These are phyloP conservation scores for Limnodromus scolopaceus DNA, from an alignment of 2,797 vertebrate species.

Conservation along the genomic window DNA sequence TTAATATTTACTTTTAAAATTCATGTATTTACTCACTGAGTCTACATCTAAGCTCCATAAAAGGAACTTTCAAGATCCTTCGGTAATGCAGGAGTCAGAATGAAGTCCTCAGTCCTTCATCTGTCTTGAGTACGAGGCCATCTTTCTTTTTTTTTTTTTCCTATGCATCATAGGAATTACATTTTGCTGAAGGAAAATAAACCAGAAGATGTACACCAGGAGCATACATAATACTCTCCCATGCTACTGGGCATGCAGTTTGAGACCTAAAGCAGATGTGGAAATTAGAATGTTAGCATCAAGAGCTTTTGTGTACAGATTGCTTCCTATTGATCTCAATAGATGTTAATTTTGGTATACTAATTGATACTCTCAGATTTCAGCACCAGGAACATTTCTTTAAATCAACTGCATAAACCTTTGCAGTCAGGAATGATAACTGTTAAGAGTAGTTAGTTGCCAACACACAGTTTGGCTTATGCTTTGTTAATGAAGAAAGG, in stretches of 20 bases:
- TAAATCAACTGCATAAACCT: not conserved
- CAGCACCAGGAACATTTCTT: not conserved
- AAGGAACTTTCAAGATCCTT: not conserved
- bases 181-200: not conserved
- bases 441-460: not conserved
- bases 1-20: not conserved
- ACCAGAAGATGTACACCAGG: not conserved
- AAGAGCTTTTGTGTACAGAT: fast-evolving
- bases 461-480: not conserved
- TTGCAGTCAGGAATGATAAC: not conserved
- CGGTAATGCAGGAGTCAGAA: not conserved
- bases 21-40: not conserved
- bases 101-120: not conserved
- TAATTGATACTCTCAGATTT: not conserved
- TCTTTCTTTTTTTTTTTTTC: not conserved
- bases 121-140: not conserved
- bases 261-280: not conserved
- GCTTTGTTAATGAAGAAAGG: not conserved
- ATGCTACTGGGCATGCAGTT: not conserved
- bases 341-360: not conserved
- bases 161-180: not conserved
- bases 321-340: not conserved
- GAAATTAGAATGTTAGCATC: not conserved
- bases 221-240: not conserved
- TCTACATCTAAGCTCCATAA: not conserved